Evolutionary conservation across 2,113 vertebrate genomes (phyloP).

Genomic region (Dipodomys spectabilis): DNA sequence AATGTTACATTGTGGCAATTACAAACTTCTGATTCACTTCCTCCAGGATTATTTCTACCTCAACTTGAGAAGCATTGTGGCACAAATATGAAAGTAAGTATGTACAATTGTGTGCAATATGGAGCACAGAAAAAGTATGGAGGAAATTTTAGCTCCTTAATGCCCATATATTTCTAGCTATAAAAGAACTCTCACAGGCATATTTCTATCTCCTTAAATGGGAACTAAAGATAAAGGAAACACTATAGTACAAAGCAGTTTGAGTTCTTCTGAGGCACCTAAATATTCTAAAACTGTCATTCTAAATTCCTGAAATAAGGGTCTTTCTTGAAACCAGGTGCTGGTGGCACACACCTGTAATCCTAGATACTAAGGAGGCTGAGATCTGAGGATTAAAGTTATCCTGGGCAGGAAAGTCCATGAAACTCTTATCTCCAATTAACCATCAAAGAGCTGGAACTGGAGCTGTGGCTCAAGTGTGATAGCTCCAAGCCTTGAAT

Average conservation of each 20-base stretch:
- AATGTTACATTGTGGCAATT: background rate
- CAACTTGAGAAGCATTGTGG: constrained; percentile 4
- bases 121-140: background rate
- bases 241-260: background rate
- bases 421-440: too few species aligned
- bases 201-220: background rate
- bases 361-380: too few species aligned
- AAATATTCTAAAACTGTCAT: background rate
- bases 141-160: background rate
- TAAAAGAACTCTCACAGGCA: background rate
- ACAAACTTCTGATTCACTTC: constrained; percentile 15
- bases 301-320: background rate
- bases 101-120: background rate
- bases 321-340: background rate
- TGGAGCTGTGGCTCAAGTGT: too few species aligned
- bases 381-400: too few species aligned
- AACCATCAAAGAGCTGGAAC: too few species aligned
- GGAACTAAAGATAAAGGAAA: constrained; percentile 17
- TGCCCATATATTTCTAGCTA: background rate
- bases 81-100: constrained; percentile 22
- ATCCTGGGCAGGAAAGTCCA: too few species aligned
- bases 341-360: too few species aligned
- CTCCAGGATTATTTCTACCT: constrained; percentile 4
- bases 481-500: too few species aligned
- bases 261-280: constrained; percentile 27